phyloP scores from a whole-genome alignment of 2,888 invertebrate genomes.

The Diloba caeruleocephala region DNA sequence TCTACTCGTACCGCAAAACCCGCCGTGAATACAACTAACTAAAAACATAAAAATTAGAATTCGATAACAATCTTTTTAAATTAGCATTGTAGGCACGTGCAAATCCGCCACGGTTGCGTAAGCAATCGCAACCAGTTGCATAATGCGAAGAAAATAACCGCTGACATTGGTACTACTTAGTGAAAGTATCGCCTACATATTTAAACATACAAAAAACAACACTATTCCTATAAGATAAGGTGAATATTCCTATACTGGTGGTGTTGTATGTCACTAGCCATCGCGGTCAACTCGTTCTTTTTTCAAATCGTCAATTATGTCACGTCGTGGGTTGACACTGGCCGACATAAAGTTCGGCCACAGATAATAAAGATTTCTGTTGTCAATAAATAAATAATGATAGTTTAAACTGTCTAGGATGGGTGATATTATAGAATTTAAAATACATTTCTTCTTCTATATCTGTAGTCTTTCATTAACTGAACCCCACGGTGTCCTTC shows the following conservation, averaged over 20 bases:
- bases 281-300: constrained; percentile 64
- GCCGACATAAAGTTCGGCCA: constrained; percentile 45
- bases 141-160: constrained; percentile 78
- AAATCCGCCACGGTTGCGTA: constrained; percentile 63
- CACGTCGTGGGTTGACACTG: constrained; percentile 56
- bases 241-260: constrained; percentile 23
- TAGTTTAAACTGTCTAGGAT: constrained; percentile 11
- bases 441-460: no score
- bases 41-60: constrained; percentile 25
- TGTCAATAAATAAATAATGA: constrained; percentile 32
- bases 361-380: constrained; percentile 42
- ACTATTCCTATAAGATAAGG: constrained; percentile 22
- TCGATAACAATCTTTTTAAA: constrained; percentile 42
- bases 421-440: no score
- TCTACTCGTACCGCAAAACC: constrained; percentile 8
- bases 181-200: constrained; percentile 74
- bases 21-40: constrained; percentile 25
- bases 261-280: constrained; percentile 51
- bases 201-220: constrained; percentile 33
- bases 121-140: constrained; percentile 70
- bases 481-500: no score
- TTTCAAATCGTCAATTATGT: constrained; percentile 60
- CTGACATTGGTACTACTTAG: constrained; percentile 86
- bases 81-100: constrained; percentile 52
- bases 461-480: no score